These are phyloP conservation scores for Pluvianellus socialis DNA, from an alignment of 2,113 vertebrate species.

Conservation along the genomic window DNA sequence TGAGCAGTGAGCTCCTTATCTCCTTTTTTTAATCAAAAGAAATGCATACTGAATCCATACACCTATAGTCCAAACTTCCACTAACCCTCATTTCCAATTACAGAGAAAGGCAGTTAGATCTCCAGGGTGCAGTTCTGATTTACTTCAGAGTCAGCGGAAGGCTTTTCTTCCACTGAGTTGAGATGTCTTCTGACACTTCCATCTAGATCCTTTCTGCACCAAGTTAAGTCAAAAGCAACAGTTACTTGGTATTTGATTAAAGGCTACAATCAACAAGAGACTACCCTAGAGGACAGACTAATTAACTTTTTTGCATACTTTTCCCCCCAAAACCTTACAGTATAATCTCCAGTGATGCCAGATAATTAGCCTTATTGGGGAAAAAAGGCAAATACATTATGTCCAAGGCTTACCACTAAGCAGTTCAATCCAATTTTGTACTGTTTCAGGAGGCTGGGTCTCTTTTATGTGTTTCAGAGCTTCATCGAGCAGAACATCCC, in stretches of 20 bases:
- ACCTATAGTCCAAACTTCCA: background rate
- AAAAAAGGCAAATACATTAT: background rate
- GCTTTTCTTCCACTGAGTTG: background rate
- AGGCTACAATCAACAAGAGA: background rate
- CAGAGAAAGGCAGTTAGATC: background rate
- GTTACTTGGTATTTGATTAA: conserved; percentile 24
- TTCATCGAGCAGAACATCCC: conserved; percentile 95
- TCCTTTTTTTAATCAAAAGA: background rate
- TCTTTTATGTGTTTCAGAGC: conserved; percentile 96
- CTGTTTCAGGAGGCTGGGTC: conserved; percentile 93
- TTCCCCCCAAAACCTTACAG: background rate
- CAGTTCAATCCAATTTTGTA: conserved; percentile 97
- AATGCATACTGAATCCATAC: background rate
- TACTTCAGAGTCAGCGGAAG: background rate
- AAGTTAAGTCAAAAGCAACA: background rate
- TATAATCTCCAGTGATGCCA: background rate
- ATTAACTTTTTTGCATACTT: background rate
- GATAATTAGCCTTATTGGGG: background rate
- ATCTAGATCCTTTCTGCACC: background rate
- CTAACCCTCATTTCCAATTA: background rate
- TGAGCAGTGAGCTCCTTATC: background rate
- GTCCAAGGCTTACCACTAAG: conserved; percentile 88
- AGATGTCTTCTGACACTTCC: background rate
- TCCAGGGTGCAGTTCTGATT: background rate
- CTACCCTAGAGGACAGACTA: background rate